Evolutionary conservation across 2,888 invertebrate genomes (phyloP).

Genomic region (Acronicta leporina): DNA sequence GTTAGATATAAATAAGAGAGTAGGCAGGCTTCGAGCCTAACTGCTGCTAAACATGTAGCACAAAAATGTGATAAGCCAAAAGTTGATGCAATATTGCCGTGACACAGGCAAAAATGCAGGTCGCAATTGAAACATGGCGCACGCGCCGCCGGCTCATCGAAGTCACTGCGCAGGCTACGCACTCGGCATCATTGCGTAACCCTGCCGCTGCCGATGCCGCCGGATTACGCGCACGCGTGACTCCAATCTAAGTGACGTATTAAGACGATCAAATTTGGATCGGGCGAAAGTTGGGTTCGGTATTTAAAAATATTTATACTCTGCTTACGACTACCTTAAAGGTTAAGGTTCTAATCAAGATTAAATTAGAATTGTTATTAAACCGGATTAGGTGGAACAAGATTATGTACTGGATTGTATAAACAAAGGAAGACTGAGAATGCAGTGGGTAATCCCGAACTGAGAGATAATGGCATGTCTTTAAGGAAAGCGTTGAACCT

Average conservation of each 20-base stretch:
- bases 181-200: slow-evolving; percentile 66
- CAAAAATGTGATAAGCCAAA: slow-evolving; percentile 46
- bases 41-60: slow-evolving; percentile 13
- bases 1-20: too few relatives aligned
- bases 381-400: too few relatives aligned
- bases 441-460: too few relatives aligned
- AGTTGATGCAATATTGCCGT: slow-evolving; percentile 67
- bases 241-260: slow-evolving; percentile 53
- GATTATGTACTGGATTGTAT: too few relatives aligned
- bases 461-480: too few relatives aligned
- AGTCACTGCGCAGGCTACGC: slow-evolving; percentile 57
- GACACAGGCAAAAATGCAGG: slow-evolving; percentile 75
- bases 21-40: neutral
- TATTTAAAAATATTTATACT: slow-evolving; percentile 16
- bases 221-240: slow-evolving; percentile 68
- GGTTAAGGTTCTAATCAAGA: too few relatives aligned
- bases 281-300: slow-evolving; percentile 39
- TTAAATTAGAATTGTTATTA: too few relatives aligned
- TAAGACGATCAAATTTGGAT: slow-evolving; percentile 43
- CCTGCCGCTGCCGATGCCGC: slow-evolving; percentile 34
- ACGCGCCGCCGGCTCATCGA: slow-evolving; percentile 65
- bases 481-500: too few relatives aligned
- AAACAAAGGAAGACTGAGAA: too few relatives aligned
- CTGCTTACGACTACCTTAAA: neutral
- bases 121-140: slow-evolving; percentile 74